Percentiles rank a stretch among this genome's conserved stretches.
Evolutionary conservation across 2,888 invertebrate species (phyloP).

Genomic region (Cephus spinipes): DNA sequence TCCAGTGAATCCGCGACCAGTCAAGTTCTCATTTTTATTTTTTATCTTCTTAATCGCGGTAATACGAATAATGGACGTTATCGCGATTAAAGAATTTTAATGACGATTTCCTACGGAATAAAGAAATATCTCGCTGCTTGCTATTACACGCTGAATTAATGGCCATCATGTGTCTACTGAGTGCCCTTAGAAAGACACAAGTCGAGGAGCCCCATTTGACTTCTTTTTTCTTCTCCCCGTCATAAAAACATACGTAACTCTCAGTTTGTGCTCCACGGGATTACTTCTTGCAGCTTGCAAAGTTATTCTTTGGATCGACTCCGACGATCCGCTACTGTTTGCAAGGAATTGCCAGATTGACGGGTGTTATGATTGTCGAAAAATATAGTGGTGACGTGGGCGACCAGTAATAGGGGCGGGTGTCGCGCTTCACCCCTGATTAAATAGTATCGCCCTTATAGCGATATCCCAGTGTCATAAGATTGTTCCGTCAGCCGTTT

Average conservation of each 20-base stretch:
- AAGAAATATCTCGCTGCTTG: neutral
- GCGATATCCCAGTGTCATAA: neutral
- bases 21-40: neutral
- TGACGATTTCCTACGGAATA: neutral
- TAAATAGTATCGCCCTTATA: neutral
- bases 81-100: neutral
- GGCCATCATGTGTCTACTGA: neutral
- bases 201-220: neutral
- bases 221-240: too few species aligned
- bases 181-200: neutral
- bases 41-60: neutral
- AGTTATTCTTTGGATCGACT: neutral
- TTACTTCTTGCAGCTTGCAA: neutral
- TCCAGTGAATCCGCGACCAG: neutral
- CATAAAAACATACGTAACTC: neutral
- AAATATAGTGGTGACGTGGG: neutral
- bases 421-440: neutral
- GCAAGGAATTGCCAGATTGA: neutral
- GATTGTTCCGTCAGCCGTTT: neutral
- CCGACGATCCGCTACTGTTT: neutral
- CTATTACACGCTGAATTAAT: neutral
- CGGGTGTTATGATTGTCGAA: neutral
- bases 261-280: neutral
- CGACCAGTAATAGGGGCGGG: neutral
- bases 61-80: neutral